A percentile compares a stretch with the other conserved stretches of the same genome.
phyloP scores from a whole-genome alignment of 2,797 vertebrate genomes.

The Nothura maculosa region DNA sequence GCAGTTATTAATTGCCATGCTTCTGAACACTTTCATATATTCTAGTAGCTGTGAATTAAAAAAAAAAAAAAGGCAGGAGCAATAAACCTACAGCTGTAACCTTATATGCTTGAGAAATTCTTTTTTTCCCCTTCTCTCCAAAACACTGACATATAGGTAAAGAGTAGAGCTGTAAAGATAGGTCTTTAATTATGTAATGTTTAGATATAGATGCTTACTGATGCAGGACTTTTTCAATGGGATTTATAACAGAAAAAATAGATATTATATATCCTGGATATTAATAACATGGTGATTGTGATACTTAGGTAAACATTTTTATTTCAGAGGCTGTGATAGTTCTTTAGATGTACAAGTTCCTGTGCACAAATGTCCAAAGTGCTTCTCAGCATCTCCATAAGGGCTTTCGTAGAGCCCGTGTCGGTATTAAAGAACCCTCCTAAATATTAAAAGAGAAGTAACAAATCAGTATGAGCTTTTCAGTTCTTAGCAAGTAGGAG shows the following conservation, averaged over 20 bases:
- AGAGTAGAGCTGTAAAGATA: not conserved
- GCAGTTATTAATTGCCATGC: conserved; percentile 36
- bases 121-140: not conserved
- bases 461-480: conserved; percentile 65
- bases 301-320: not conserved
- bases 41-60: conserved; percentile 23
- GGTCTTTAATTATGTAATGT: not conserved
- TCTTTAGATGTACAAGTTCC: not conserved
- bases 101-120: not conserved
- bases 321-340: accelerated
- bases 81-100: conserved; percentile 3
- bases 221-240: not conserved
- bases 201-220: not conserved
- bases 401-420: not conserved
- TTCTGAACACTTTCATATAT: conserved; percentile 9
- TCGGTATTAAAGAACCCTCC: not conserved
- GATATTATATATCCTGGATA: not conserved
- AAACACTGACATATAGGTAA: not conserved
- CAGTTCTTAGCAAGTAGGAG: conserved; percentile 58
- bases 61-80: conserved; percentile 7
- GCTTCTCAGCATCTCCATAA: not conserved
- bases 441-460: conserved; percentile 65
- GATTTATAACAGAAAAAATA: not conserved
- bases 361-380: not conserved
- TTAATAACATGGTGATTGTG: not conserved